Evolutionary conservation across 2,888 invertebrate species (phyloP).

Genomic region (Drosophila algonquin): DNA sequence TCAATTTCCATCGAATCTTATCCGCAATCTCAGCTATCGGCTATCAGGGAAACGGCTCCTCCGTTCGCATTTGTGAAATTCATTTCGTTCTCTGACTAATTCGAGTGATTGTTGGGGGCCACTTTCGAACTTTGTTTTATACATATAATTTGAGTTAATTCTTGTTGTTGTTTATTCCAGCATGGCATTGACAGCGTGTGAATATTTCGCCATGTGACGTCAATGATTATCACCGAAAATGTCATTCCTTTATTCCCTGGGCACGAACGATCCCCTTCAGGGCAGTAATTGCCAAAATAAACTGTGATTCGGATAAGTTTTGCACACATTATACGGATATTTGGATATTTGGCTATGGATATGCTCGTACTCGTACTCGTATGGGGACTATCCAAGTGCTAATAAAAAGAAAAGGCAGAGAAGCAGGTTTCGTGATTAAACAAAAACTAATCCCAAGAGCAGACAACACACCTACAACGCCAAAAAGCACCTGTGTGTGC

Average conservation of each 20-base stretch:
- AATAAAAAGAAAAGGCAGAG: not conserved
- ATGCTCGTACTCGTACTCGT: not conserved
- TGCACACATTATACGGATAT: slow-evolving; percentile 6
- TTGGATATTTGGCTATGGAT: not conserved
- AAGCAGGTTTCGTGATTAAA: not conserved
- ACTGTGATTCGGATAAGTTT: slow-evolving; percentile 13
- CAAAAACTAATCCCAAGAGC: not conserved
- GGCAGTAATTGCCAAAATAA: slow-evolving; percentile 18
- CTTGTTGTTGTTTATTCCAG: not conserved
- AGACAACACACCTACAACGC: slow-evolving; percentile 13
- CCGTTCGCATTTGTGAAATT: slow-evolving; percentile 21
- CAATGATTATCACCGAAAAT: slow-evolving; percentile 34
- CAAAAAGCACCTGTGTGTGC: too few species aligned
- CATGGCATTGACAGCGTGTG: slow-evolving; percentile 27
- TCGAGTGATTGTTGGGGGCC: not conserved
- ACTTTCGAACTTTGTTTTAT: not conserved
- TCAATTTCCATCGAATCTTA: slow-evolving; percentile 29
- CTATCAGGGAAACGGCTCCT: slow-evolving; percentile 2
- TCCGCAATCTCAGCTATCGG: slow-evolving; percentile 12
- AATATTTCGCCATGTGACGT: slow-evolving; percentile 37
- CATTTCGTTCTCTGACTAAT: slow-evolving; percentile 26
- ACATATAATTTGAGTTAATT: not conserved
- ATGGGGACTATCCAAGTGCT: not conserved
- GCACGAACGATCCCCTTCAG: not conserved
- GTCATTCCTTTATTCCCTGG: not conserved